These are phyloP conservation scores for Entomyzon cyanotis DNA, from an alignment of 2,113 vertebrate species.

Conservation along the genomic window DNA sequence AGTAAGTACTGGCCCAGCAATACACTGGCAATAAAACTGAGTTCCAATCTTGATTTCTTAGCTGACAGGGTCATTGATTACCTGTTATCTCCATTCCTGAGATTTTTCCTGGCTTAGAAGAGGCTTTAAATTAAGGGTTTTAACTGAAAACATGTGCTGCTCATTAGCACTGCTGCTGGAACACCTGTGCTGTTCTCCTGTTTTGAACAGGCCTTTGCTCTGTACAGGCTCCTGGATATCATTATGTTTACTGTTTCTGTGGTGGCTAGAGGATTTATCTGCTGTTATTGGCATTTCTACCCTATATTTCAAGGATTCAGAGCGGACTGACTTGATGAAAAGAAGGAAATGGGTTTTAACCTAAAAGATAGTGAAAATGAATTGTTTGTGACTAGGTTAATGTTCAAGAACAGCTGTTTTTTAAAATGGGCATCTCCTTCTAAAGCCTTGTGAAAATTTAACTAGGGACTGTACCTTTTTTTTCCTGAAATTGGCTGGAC, in stretches of 20 bases:
- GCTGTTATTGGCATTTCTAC: neutral
- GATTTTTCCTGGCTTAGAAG: neutral
- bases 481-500: neutral
- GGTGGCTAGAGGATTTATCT: neutral
- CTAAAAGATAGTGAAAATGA: neutral
- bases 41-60: neutral
- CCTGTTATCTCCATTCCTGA: neutral
- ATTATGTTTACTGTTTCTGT: neutral
- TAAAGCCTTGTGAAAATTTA: neutral
- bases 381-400: neutral
- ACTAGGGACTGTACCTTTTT: accelerated
- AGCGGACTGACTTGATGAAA: neutral
- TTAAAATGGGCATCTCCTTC: neutral
- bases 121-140: slow-evolving; percentile 26
- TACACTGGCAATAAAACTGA: neutral
- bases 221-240: neutral
- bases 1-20: neutral
- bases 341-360: neutral
- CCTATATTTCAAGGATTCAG: neutral
- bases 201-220: neutral
- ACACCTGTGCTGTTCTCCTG: neutral
- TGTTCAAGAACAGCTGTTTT: neutral
- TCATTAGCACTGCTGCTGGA: slow-evolving; percentile 17
- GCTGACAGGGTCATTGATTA: neutral
- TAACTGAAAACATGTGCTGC: slow-evolving; percentile 15